Evolutionary conservation across 53 echinoderm and acorn worm species (phyloP).

Genomic region (Stichopus horrens): DNA sequence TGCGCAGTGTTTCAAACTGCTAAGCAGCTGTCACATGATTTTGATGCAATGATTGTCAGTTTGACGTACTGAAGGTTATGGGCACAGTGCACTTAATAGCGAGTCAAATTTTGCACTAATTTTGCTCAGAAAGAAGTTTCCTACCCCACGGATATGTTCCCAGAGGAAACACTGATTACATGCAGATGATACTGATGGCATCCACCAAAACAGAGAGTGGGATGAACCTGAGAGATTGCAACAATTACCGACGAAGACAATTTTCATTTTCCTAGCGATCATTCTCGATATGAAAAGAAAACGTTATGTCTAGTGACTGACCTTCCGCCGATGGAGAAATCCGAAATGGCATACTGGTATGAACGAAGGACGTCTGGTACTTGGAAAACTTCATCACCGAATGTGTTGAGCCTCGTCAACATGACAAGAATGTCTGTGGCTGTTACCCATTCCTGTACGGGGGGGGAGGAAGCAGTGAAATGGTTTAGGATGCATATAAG

Average conservation of each 20-base stretch:
- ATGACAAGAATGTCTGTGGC: slow-evolving; percentile 94
- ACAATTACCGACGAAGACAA: no score
- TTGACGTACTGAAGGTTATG: no score
- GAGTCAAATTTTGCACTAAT: no score
- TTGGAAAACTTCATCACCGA: slow-evolving; percentile 97
- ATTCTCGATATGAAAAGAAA: not conserved
- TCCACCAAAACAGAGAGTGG: not conserved
- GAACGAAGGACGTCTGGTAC: slow-evolving; percentile 85
- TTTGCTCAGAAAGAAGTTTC: no score
- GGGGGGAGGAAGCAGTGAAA: slow-evolving; percentile 4
- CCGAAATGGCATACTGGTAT: slow-evolving; percentile 95
- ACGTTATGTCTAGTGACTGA: slow-evolving; percentile 20
- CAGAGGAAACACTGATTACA: no score
- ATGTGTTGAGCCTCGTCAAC: slow-evolving; percentile 92
- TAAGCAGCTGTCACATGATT: no score
- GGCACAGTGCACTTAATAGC: no score
- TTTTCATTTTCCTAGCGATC: not conserved
- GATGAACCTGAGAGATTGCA: not conserved
- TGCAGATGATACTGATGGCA: no score
- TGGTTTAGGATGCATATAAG: no score
- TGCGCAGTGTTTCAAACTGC: no score
- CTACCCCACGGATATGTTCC: no score
- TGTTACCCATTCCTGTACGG: slow-evolving; percentile 91
- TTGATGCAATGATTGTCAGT: no score
- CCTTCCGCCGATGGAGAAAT: slow-evolving; percentile 99